phyloP scores from a whole-genome alignment of 2,113 vertebrate genomes.

The Pagrus major region DNA sequence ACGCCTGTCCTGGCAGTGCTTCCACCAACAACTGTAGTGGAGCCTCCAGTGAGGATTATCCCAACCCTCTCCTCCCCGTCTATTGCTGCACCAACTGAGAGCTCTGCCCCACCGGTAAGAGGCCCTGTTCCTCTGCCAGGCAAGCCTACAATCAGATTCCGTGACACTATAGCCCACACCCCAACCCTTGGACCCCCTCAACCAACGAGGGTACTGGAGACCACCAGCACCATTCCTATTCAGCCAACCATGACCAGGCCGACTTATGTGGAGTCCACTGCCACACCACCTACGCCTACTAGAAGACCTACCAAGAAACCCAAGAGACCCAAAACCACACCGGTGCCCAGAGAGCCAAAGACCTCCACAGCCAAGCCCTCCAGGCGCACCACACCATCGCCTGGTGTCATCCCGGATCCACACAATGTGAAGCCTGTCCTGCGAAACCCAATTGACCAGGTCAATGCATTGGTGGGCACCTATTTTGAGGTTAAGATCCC shows the following conservation, averaged over 20 bases:
- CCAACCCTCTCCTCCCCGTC: conserved; percentile 93
- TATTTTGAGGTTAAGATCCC: conserved; percentile 99
- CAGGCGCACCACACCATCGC: conserved; percentile 84
- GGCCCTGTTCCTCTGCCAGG: conserved; percentile 90
- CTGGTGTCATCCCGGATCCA: conserved; percentile 70
- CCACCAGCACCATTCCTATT: conserved; percentile 84
- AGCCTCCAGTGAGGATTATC: conserved; percentile 91
- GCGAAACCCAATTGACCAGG: conserved; percentile 93
- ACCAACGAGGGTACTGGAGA: conserved; percentile 90
- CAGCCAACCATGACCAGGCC: conserved; percentile 89
- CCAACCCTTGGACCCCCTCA: conserved; percentile 90
- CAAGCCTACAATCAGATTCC: conserved; percentile 92
- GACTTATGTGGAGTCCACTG: conserved; percentile 87
- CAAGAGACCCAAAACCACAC: conserved; percentile 88
- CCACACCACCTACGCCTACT: conserved; percentile 82
- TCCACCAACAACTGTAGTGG: conserved; percentile 89
- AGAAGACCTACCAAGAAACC: conserved; percentile 86
- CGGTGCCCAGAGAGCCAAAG: conserved; percentile 85
- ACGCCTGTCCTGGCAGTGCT: conserved; percentile 88
- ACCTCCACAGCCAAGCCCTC: conserved; percentile 84
- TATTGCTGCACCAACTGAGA: conserved; percentile 92
- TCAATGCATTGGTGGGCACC: conserved; percentile 93
- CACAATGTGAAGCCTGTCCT: conserved; percentile 88
- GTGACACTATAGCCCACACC: conserved; percentile 90
- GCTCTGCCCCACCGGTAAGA: conserved; percentile 88